A percentile compares a stretch with the other conserved stretches of the same genome.
Conservation (phyloP, 2,888 invertebrate species). For the Pollenia griseotomentosa region DNA sequence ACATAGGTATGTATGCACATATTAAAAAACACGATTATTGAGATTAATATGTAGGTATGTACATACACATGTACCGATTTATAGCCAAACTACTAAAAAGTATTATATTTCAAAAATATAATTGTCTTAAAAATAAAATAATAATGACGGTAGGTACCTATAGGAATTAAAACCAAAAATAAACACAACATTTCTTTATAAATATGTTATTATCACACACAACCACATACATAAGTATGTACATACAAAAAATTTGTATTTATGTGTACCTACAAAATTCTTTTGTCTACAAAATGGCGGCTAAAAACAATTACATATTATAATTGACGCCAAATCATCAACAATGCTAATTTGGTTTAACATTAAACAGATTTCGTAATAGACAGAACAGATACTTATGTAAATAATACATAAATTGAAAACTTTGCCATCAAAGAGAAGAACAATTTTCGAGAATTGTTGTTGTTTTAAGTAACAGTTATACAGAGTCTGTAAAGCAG, state of each 20-base stretch:
- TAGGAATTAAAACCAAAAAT: neutral
- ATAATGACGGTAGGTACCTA: too few species aligned
- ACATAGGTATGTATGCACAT: neutral
- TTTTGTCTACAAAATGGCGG: slow-evolving; percentile 52
- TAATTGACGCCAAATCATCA: slow-evolving; percentile 34
- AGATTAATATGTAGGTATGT: neutral
- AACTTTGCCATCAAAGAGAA: neutral
- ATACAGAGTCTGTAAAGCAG: neutral
- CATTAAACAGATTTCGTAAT: neutral
- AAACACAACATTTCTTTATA: neutral
- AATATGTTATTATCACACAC: slow-evolving; percentile 15
- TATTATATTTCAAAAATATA: too few species aligned
- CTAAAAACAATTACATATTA: neutral
- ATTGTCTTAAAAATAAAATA: too few species aligned
- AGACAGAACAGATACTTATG: neutral
- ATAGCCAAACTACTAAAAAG: too few species aligned
- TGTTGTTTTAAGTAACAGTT: slow-evolving; percentile 17
- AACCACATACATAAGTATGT: neutral
- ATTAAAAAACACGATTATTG: neutral
- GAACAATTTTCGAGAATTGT: neutral
- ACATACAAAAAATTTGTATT: too few species aligned
- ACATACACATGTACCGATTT: neutral
- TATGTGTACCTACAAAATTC: neutral
- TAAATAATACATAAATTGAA: neutral
- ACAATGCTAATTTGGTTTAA: slow-evolving; percentile 16